A percentile compares a stretch with the other conserved stretches of the same genome.
These are phyloP conservation scores for Thecocarcelia acutangulata DNA, from an alignment of 2,888 invertebrate genomes.

Conservation along the genomic window DNA sequence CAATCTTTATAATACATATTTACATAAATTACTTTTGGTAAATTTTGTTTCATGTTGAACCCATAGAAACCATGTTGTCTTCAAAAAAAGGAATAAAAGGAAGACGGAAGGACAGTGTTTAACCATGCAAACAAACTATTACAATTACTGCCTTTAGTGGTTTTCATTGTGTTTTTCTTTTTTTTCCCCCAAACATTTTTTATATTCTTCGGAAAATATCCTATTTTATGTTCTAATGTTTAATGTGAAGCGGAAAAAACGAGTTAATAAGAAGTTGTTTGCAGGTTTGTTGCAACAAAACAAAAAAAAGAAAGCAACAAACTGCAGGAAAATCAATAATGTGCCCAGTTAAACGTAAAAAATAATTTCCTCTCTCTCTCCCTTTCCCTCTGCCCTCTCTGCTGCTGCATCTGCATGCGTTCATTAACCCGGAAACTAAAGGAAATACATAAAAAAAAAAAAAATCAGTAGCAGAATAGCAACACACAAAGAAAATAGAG, in stretches of 20 bases:
- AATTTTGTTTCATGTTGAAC: background rate
- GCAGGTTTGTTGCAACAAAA: slow-evolving; percentile 6
- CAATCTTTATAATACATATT: slow-evolving; percentile 13
- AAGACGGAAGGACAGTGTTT: slow-evolving; percentile 42
- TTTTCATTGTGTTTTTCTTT: slow-evolving; percentile 33
- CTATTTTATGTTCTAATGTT: slow-evolving; percentile 37
- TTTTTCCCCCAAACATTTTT: background rate
- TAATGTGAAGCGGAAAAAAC: slow-evolving; percentile 38
- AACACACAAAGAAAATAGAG: slow-evolving; percentile 1
- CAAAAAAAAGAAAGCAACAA: background rate
- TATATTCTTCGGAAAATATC: background rate
- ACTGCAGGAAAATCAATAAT: slow-evolving; percentile 59
- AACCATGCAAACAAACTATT: slow-evolving; percentile 59
- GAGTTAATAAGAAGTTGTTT: slow-evolving; percentile 52
- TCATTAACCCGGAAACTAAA: slow-evolving; percentile 67
- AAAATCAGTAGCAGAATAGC: slow-evolving; percentile 42
- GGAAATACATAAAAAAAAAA: slow-evolving; percentile 43
- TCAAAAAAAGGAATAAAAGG: background rate
- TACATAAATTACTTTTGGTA: slow-evolving; percentile 38
- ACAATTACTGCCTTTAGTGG: slow-evolving; percentile 60
- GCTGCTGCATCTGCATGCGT: slow-evolving; percentile 64
- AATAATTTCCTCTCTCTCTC: background rate
- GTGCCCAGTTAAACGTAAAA: slow-evolving; percentile 63
- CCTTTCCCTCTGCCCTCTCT: background rate
- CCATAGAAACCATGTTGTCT: background rate